Evolutionary conservation across 2,888 invertebrate species (phyloP).

Genomic region (Falcaria lacertinaria): DNA sequence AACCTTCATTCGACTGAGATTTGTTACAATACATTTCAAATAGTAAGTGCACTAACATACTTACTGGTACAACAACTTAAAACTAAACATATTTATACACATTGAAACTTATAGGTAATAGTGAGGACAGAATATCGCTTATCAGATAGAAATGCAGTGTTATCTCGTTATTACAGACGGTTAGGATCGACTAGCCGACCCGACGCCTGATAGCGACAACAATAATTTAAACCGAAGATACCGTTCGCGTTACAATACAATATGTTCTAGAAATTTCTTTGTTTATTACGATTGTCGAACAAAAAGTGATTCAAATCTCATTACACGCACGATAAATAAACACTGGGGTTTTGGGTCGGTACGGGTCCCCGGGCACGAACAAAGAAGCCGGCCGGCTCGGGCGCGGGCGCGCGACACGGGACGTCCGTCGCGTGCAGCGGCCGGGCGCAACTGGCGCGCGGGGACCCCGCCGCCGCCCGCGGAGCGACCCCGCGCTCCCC

Average conservation of each 20-base stretch:
- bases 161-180: constrained; percentile 17
- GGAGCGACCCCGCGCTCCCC: constrained; percentile 56
- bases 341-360: constrained; percentile 18
- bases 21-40: no score
- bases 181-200: constrained; percentile 15
- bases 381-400: constrained; percentile 73
- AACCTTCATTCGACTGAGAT: no score
- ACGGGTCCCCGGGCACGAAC: constrained; percentile 42
- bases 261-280: constrained; percentile 27
- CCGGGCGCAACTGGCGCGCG: constrained; percentile 64
- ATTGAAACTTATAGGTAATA: constrained; percentile 14
- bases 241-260: neutral
- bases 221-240: constrained; percentile 14
- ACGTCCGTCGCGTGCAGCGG: constrained; percentile 41
- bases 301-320: neutral
- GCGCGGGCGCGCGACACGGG: constrained; percentile 32
- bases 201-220: constrained; percentile 24
- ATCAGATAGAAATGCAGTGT: constrained; percentile 9
- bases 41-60: neutral
- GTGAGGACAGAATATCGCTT: constrained; percentile 7
- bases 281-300: constrained; percentile 8
- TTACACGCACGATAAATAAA: constrained; percentile 6
- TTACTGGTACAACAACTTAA: neutral
- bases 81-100: constrained; percentile 20
- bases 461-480: constrained; percentile 64